A percentile compares a stretch with the other conserved stretches of the same genome.
These are phyloP conservation scores for Copidosoma aretas DNA, from an alignment of 2,888 invertebrate genomes.

Conservation along the genomic window DNA sequence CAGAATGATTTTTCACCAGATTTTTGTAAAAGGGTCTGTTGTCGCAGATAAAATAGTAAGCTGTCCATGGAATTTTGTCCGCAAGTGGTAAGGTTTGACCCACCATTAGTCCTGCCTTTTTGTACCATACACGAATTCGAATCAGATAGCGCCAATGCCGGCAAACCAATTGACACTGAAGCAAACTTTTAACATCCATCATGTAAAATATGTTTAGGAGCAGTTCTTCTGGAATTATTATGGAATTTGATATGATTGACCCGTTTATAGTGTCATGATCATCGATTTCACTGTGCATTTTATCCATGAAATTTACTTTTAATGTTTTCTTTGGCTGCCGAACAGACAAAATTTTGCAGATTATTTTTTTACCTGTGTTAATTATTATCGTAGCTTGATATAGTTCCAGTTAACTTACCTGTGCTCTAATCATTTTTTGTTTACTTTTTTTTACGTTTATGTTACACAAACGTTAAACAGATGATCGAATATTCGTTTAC, in stretches of 20 bases:
- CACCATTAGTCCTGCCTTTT: conserved; percentile 55
- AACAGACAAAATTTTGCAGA: too few species aligned
- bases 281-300: too few species aligned
- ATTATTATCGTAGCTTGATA: too few species aligned
- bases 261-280: conserved; percentile 11
- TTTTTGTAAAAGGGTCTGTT: conserved; percentile 63
- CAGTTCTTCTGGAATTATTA: conserved; percentile 63
- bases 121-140: conserved; percentile 61
- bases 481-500: too few species aligned
- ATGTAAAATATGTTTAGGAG: conserved; percentile 61
- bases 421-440: too few species aligned
- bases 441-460: too few species aligned
- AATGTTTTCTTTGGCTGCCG: too few species aligned
- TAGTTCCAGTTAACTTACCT: too few species aligned
- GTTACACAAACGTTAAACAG: too few species aligned
- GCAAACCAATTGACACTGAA: conserved; percentile 64
- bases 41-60: conserved; percentile 62
- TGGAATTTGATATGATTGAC: conserved; percentile 27
- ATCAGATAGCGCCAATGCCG: conserved; percentile 65
- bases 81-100: conserved; percentile 49
- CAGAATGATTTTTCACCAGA: conserved; percentile 65
- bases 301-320: too few species aligned
- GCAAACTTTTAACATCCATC: conserved; percentile 58
- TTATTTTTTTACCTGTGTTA: too few species aligned
- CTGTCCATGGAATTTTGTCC: conserved; percentile 60